Conservation (phyloP, 2,888 invertebrate species). For the Phyllotreta cruciferae region DNA sequence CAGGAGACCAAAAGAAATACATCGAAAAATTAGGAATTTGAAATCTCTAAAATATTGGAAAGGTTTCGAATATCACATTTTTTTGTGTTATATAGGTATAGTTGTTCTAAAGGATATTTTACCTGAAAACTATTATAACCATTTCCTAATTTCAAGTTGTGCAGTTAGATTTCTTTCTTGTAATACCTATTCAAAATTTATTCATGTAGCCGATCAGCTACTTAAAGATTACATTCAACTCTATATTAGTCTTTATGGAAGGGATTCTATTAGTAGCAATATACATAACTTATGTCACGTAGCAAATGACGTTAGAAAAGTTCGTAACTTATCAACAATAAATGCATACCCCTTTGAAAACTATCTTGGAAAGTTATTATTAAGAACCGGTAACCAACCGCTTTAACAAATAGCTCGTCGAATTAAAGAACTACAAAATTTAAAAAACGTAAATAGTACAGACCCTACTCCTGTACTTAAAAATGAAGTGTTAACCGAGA, state of each 20-base stretch:
- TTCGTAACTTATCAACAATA: not conserved
- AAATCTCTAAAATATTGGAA: not conserved
- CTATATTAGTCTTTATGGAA: too few relatives aligned
- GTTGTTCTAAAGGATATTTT: too few relatives aligned
- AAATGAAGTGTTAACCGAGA: not conserved
- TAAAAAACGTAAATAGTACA: not conserved
- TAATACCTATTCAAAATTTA: not conserved
- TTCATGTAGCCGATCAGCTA: not conserved
- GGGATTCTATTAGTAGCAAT: too few relatives aligned
- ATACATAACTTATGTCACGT: too few relatives aligned
- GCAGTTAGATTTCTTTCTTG: not conserved
- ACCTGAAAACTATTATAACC: too few relatives aligned
- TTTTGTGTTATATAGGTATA: too few relatives aligned
- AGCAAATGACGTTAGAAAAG: not conserved
- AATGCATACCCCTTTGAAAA: slow-evolving; percentile 1
- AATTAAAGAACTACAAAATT: not conserved
- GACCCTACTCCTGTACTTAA: not conserved
- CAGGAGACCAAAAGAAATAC: too few relatives aligned
- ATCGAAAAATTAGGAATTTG: not conserved
- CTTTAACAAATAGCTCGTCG: not conserved
- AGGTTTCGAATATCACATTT: not conserved
- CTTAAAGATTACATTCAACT: not conserved
- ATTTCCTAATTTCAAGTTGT: not conserved
- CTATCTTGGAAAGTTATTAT: not conserved
- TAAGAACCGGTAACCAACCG: not conserved